These are phyloP conservation scores for Pogoniulus pusillus DNA, from an alignment of 2,797 vertebrate genomes.

Conservation along the genomic window DNA sequence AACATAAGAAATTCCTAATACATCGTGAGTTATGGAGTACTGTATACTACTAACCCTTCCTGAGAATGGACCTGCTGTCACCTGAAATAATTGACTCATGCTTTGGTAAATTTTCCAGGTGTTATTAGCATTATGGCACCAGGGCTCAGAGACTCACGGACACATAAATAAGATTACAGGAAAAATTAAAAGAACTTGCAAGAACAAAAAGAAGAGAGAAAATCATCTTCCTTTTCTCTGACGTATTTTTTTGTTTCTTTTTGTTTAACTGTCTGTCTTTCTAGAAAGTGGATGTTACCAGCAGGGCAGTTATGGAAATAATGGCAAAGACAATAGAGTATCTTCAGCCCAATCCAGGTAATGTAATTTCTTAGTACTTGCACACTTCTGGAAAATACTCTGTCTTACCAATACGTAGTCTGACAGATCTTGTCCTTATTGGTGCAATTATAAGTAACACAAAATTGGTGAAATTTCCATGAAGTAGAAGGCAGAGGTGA, in stretches of 20 bases:
- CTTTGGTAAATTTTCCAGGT: neutral
- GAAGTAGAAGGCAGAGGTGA: neutral
- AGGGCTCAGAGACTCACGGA: neutral
- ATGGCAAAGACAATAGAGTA: conserved; percentile 97
- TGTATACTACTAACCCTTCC: neutral
- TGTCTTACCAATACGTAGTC: neutral
- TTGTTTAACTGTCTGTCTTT: neutral
- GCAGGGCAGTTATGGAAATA: conserved; percentile 94
- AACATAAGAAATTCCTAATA: neutral
- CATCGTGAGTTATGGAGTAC: neutral
- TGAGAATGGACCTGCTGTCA: neutral
- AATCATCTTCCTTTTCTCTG: neutral
- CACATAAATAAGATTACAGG: neutral
- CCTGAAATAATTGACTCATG: neutral
- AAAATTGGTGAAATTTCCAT: accelerated
- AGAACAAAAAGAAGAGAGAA: neutral
- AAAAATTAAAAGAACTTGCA: neutral
- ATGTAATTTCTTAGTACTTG: neutral
- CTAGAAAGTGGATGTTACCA: conserved; percentile 92
- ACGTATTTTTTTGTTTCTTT: conserved; percentile 18
- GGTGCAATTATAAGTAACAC: neutral
- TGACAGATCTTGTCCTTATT: neutral
- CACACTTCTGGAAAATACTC: neutral
- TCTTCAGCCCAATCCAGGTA: conserved; percentile 98
- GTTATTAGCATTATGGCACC: neutral